phyloP scores from a whole-genome alignment of 2,113 vertebrate species.

The Machaerirhynchus nigripectus region DNA sequence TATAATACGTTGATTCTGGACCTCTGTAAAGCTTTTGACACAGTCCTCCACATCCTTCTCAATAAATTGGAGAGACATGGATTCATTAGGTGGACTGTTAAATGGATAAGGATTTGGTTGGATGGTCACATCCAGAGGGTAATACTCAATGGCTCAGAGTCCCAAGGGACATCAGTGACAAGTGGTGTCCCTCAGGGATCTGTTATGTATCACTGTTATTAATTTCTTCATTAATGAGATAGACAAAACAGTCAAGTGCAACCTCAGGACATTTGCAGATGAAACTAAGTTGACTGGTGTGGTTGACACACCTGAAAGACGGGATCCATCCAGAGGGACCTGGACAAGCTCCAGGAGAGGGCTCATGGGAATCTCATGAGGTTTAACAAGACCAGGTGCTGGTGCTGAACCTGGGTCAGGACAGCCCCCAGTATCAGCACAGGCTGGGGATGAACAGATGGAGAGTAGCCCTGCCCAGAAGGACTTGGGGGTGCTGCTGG shows the following conservation, averaged over 20 bases:
- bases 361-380: background rate
- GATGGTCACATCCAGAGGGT: background rate
- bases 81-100: background rate
- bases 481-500: background rate
- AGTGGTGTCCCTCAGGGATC: background rate
- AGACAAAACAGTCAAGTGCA: background rate
- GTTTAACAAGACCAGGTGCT: background rate
- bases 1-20: background rate
- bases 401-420: fast-evolving
- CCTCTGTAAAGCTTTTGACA: background rate
- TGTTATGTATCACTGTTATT: background rate
- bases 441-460: background rate
- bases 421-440: fast-evolving
- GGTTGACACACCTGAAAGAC: background rate
- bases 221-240: background rate
- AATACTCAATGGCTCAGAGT: background rate
- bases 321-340: background rate
- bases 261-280: background rate
- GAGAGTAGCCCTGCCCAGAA: background rate
- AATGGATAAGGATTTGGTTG: background rate
- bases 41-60: background rate
- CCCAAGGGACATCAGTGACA: background rate
- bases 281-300: background rate
- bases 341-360: fast-evolving
- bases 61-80: background rate